Evolutionary conservation across 2,113 vertebrate genomes (phyloP).

Genomic region (Sinocyclocheilus anophthalmus): DNA sequence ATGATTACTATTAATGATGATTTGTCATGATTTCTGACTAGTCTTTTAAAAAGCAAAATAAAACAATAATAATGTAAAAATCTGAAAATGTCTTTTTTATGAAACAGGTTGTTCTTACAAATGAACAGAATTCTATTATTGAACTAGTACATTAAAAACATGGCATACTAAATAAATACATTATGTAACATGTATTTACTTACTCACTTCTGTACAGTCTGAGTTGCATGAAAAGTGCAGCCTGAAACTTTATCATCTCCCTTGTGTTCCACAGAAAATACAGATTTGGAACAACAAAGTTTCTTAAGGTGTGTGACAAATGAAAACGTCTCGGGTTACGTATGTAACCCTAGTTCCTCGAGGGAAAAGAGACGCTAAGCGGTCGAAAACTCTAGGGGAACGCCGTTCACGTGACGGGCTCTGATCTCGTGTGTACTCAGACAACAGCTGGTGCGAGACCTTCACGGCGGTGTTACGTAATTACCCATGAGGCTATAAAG

Average conservation of each 20-base stretch:
- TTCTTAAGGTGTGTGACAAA: not conserved
- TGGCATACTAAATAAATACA: too few relatives aligned
- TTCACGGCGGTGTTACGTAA: too few relatives aligned
- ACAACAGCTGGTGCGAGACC: too few relatives aligned
- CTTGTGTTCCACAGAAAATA: not conserved
- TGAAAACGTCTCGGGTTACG: too few relatives aligned
- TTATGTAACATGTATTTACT: not conserved
- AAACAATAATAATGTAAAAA: not conserved
- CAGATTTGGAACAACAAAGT: not conserved
- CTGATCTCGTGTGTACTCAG: too few relatives aligned
- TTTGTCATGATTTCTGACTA: too few relatives aligned
- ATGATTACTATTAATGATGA: too few relatives aligned
- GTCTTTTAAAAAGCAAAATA: not conserved
- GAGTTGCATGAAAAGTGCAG: not conserved
- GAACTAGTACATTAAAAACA: not conserved
- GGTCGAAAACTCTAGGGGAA: too few relatives aligned
- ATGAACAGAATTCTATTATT: not conserved
- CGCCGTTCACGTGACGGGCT: too few relatives aligned
- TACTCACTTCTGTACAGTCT: not conserved
- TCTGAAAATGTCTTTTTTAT: not conserved
- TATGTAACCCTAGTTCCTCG: too few relatives aligned
- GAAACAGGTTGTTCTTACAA: not conserved
- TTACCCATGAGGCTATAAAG: too few relatives aligned
- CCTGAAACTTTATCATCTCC: not conserved
- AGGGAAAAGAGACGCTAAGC: too few relatives aligned